Evolutionary conservation across 2,797 vertebrate genomes (phyloP).

Genomic region (Discoglossus pictus): DNA sequence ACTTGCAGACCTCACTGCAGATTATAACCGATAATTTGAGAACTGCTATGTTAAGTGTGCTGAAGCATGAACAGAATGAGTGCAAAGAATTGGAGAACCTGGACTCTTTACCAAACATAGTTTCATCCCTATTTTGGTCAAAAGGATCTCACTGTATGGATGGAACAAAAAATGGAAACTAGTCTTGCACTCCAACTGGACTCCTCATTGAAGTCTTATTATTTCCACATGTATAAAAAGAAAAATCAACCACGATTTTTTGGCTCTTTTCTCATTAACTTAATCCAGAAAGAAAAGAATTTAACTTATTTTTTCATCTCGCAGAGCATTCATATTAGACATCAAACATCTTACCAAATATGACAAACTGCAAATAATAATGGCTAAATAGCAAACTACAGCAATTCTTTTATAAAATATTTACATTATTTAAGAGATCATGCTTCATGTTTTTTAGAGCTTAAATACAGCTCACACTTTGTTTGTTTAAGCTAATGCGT

Average conservation of each 20-base stretch:
- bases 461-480: conserved; percentile 32
- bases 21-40: too few relatives aligned
- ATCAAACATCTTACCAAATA: conserved; percentile 36
- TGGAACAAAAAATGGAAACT: conserved; percentile 72
- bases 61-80: too few relatives aligned
- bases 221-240: conserved; percentile 70
- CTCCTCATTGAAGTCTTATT: conserved; percentile 69
- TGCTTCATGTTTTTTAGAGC: conserved; percentile 7
- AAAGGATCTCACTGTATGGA: conserved; percentile 69
- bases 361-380: conserved; percentile 11
- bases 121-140: conserved; percentile 33
- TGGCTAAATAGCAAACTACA: conserved; percentile 21
- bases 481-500: conserved; percentile 45
- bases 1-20: too few relatives aligned
- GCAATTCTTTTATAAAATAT: conserved; percentile 40
- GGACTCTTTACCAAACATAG: neutral
- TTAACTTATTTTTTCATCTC: conserved; percentile 58
- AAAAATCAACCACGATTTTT: conserved; percentile 63
- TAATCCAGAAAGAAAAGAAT: conserved; percentile 61
- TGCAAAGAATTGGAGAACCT: neutral
- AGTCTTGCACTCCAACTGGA: conserved; percentile 67
- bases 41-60: too few relatives aligned
- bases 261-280: conserved; percentile 57
- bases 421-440: conserved; percentile 44
- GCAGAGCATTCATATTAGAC: conserved; percentile 57